A percentile compares a stretch with the other conserved stretches of the same genome.
phyloP scores from a whole-genome alignment of 2,113 vertebrate species.

The Lates calcarifer region DNA sequence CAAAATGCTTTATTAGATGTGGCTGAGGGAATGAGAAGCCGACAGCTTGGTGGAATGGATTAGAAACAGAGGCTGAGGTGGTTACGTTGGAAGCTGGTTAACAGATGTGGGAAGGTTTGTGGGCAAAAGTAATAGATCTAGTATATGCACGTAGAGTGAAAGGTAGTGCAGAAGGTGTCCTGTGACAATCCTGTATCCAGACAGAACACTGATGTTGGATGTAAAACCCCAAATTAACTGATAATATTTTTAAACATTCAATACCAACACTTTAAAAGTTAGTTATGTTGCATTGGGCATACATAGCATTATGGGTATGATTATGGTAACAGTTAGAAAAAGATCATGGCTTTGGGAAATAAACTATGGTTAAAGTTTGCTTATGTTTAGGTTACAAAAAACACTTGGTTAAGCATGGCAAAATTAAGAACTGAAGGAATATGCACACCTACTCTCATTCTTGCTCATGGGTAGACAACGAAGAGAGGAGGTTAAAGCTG shows the following conservation, averaged over 20 bases:
- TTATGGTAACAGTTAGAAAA: background rate
- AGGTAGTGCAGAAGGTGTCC: background rate
- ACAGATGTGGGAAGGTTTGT: slow-evolving; percentile 65
- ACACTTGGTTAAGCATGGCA: too few species aligned
- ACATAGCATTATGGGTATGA: background rate
- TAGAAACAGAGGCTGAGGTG: slow-evolving; percentile 53
- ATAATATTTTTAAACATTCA: background rate
- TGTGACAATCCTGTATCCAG: background rate
- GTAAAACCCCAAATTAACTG: background rate
- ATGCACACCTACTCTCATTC: too few species aligned
- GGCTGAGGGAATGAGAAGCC: slow-evolving; percentile 47
- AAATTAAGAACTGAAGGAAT: too few species aligned
- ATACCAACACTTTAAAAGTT: background rate
- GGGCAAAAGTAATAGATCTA: slow-evolving; percentile 4
- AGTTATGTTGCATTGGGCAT: background rate
- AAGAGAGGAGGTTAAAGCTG: background rate
- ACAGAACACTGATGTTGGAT: background rate
- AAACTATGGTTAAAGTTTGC: background rate
- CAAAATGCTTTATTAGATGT: slow-evolving; percentile 77
- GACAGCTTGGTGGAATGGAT: slow-evolving; percentile 40
- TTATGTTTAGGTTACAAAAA: too few species aligned
- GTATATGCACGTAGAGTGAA: background rate
- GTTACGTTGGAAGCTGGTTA: slow-evolving; percentile 48
- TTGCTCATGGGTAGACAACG: too few species aligned
- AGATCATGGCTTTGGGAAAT: background rate